Evolutionary conservation across 2,888 invertebrate genomes (phyloP).

Genomic region (Criorhina ranunculi): DNA sequence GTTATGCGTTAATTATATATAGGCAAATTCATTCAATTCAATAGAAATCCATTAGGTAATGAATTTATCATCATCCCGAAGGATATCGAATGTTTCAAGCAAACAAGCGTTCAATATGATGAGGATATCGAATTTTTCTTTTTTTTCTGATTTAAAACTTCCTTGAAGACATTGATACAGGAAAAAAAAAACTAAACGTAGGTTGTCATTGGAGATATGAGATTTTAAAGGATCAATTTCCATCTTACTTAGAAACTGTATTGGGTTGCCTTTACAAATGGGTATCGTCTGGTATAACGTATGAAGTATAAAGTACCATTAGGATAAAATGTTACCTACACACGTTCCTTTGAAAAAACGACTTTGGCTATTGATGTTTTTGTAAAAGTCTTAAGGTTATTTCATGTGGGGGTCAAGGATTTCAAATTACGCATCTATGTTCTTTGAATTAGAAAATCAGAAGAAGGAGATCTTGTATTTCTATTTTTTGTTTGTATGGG

Average conservation of each 20-base stretch:
- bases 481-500: too few relatives aligned
- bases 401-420: too few relatives aligned
- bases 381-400: too few relatives aligned
- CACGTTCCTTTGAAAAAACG: too few relatives aligned
- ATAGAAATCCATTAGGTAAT: conserved; percentile 54
- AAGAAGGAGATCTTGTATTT: too few relatives aligned
- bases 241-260: neutral
- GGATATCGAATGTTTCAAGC: conserved; percentile 4
- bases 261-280: neutral
- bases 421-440: too few relatives aligned
- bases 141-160: neutral
- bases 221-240: conserved; percentile 7
- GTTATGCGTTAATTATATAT: conserved; percentile 57
- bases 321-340: too few relatives aligned
- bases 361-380: too few relatives aligned
- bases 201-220: neutral
- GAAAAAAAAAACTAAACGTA: neutral
- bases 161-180: neutral
- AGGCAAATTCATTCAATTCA: conserved; percentile 42
- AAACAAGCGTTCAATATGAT: neutral
- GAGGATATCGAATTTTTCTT: neutral
- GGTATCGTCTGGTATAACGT: too few relatives aligned
- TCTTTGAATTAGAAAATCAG: too few relatives aligned
- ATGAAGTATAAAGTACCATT: too few relatives aligned
- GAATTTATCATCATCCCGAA: conserved; percentile 23